Percentiles rank a stretch among this genome's conserved stretches.
phyloP scores from a whole-genome alignment of 1,140 invertebrate genomes.

The Homalodisca vitripennis region DNA sequence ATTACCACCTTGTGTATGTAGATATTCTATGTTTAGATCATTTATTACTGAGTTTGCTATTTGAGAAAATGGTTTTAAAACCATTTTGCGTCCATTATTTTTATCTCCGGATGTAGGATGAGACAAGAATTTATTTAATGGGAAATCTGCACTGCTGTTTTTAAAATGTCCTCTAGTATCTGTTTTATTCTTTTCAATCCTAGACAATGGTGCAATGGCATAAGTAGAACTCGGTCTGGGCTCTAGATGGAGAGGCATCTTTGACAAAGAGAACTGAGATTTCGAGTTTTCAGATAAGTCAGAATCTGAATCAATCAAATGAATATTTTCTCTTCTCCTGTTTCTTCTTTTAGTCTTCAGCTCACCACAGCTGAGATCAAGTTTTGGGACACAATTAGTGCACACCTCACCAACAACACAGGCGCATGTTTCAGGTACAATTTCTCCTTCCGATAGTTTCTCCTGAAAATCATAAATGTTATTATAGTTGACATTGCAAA shows the following conservation, averaged over 20 bases:
- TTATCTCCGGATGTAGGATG: too few relatives aligned
- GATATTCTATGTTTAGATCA: background rate
- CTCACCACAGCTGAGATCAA: conserved; percentile 7
- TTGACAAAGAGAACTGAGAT: background rate
- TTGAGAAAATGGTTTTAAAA: background rate
- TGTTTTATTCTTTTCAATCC: too few relatives aligned
- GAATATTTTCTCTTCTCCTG: background rate
- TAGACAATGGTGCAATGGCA: background rate
- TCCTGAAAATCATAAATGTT: background rate
- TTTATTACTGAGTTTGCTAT: background rate
- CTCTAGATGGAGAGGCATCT: background rate
- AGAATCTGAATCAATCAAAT: background rate
- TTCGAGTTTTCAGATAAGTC: background rate
- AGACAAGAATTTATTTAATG: too few relatives aligned
- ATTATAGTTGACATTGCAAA: too few relatives aligned
- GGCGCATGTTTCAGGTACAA: background rate
- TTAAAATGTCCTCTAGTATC: too few relatives aligned
- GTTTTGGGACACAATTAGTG: background rate
- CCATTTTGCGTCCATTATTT: too few relatives aligned
- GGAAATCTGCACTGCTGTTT: too few relatives aligned
- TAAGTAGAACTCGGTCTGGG: background rate
- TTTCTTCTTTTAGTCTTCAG: background rate
- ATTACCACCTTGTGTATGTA: background rate
- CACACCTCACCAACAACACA: conserved; percentile 8
- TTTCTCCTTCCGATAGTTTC: conserved; percentile 9